Evolutionary conservation across 2,888 invertebrate species (phyloP).

Genomic region (Orchesella flavescens): DNA sequence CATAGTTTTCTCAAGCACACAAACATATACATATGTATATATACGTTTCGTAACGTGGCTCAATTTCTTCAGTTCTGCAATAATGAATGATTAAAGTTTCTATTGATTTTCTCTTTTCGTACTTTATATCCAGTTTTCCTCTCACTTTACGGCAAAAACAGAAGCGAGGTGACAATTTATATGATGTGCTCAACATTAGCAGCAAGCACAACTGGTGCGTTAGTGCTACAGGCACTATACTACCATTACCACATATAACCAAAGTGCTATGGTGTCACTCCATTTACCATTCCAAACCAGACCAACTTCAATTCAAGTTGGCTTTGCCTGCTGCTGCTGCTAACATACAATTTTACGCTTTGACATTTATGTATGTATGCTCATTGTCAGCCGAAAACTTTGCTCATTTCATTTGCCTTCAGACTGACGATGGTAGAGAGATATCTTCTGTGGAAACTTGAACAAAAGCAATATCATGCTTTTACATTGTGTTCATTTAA

Average conservation of each 20-base stretch:
- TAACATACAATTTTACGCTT: background rate
- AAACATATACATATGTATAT: too few species aligned
- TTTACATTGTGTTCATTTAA: conserved; percentile 33
- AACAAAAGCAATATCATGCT: background rate
- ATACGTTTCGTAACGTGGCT: background rate
- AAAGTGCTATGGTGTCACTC: too few species aligned
- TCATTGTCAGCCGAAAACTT: background rate
- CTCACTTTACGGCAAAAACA: background rate
- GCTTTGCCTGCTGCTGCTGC: too few species aligned
- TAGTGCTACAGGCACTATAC: too few species aligned
- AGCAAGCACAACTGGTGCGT: background rate
- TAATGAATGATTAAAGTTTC: conserved; percentile 41
- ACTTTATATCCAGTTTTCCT: background rate
- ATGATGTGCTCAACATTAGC: background rate
- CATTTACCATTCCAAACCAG: too few species aligned
- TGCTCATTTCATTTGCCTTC: conserved; percentile 2
- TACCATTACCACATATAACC: too few species aligned
- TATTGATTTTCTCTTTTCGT: conserved; percentile 35
- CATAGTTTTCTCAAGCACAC: too few species aligned
- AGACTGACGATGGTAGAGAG: background rate
- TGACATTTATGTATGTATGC: too few species aligned
- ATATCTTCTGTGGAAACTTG: background rate
- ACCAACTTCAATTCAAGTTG: background rate
- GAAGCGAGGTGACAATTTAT: conserved; percentile 1
- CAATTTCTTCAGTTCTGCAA: conserved; percentile 4